These are phyloP conservation scores for Tragelaphus buxtoni DNA, from an alignment of 2,113 vertebrate genomes.

Conservation along the genomic window DNA sequence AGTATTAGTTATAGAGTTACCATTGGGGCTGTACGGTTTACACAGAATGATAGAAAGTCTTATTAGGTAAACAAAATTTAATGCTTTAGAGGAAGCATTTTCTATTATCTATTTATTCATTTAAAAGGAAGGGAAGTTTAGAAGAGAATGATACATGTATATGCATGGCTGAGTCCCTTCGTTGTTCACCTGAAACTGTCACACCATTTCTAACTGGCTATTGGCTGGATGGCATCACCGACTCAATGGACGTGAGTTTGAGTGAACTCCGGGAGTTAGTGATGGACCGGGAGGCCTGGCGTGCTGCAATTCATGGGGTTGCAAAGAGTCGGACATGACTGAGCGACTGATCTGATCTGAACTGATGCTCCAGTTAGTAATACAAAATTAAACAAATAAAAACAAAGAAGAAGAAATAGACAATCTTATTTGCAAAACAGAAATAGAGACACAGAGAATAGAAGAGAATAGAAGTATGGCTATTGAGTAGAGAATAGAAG, in stretches of 20 bases:
- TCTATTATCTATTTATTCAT: not conserved
- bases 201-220: not conserved
- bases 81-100: not conserved
- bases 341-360: too few species aligned
- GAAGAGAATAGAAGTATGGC: not conserved
- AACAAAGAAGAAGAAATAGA: not conserved
- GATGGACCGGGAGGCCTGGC: too few species aligned
- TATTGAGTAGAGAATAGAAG: not conserved
- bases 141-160: not conserved
- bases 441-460: not conserved
- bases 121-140: not conserved
- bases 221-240: too few species aligned
- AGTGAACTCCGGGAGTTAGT: too few species aligned
- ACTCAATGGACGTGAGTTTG: too few species aligned
- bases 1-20: not conserved
- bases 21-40: not conserved
- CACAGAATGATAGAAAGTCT: not conserved
- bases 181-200: not conserved
- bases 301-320: too few species aligned
- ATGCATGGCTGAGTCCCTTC: not conserved
- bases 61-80: not conserved
- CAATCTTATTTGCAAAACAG: not conserved
- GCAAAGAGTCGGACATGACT: too few species aligned
- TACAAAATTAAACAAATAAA: not conserved
- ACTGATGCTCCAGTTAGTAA: not conserved